Conservation (phyloP, 2,888 invertebrate genomes). For the Ophion ventricosus region DNA sequence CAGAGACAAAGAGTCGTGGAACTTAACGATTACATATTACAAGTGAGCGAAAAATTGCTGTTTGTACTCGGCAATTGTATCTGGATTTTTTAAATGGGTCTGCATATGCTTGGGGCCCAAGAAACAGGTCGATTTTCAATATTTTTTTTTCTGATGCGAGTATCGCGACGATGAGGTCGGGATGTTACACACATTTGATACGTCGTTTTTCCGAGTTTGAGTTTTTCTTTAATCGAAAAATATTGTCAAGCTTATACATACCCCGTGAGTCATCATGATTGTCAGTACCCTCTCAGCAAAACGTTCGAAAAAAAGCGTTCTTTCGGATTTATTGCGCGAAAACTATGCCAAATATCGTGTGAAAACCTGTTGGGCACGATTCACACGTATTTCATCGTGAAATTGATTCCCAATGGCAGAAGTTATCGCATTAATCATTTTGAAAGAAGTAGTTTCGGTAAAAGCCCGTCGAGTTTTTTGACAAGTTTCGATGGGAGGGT, state of each 20-base stretch:
- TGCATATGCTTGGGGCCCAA: too few relatives aligned
- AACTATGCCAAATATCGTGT: background rate
- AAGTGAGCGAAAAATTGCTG: conserved; percentile 77
- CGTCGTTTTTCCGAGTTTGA: too few relatives aligned
- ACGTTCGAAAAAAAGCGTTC: too few relatives aligned
- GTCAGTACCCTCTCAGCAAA: too few relatives aligned
- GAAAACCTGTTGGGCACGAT: background rate
- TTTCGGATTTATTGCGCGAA: background rate
- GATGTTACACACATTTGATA: too few relatives aligned
- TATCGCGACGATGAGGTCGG: background rate
- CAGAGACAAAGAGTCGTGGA: conserved; percentile 91
- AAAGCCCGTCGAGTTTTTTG: background rate
- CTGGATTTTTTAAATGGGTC: too few relatives aligned
- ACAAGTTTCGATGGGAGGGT: too few relatives aligned
- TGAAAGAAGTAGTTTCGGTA: background rate
- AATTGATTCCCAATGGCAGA: background rate
- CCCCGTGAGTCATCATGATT: too few relatives aligned
- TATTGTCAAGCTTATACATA: too few relatives aligned
- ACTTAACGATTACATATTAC: conserved; percentile 93
- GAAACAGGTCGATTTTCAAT: background rate
- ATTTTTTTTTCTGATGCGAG: background rate
- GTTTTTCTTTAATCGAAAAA: too few relatives aligned
- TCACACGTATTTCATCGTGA: background rate
- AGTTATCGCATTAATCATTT: background rate
- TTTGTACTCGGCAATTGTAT: background rate